These are phyloP conservation scores for Danionella dracula DNA, from an alignment of 2,797 vertebrate genomes.

Conservation along the genomic window DNA sequence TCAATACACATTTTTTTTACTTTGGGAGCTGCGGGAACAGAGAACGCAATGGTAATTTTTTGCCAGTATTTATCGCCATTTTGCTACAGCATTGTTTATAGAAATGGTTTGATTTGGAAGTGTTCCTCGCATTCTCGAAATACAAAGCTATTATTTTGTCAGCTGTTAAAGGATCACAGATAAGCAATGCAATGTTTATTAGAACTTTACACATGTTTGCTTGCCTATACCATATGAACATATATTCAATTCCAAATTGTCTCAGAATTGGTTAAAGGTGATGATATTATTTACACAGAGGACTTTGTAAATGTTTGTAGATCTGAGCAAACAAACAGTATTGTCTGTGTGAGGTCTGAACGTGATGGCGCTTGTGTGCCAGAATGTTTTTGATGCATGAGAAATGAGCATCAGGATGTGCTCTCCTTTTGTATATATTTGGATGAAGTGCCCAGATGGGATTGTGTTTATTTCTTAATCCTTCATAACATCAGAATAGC, in stretches of 20 bases:
- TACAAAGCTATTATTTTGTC: not conserved
- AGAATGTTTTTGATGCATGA: not conserved
- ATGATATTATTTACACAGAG: not conserved
- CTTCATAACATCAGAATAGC: not conserved
- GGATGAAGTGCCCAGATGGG: not conserved
- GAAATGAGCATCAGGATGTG: not conserved
- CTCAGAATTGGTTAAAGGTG: not conserved
- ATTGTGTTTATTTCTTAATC: not conserved
- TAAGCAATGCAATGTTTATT: too few species aligned
- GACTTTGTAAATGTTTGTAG: not conserved
- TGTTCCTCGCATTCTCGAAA: too few species aligned
- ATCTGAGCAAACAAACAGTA: not conserved
- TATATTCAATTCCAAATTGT: not conserved
- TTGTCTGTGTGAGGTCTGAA: conserved; percentile 1
- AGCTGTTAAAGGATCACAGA: not conserved
- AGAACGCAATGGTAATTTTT: too few species aligned
- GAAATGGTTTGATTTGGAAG: too few species aligned
- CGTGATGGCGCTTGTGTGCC: not conserved
- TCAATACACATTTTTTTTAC: too few species aligned
- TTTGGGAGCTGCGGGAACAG: too few species aligned
- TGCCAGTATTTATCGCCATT: too few species aligned
- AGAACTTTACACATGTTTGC: not conserved
- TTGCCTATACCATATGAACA: not conserved
- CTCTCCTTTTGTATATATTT: not conserved
- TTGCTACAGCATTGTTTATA: too few species aligned